Percentiles rank a stretch among this genome's conserved stretches.
phyloP scores from a whole-genome alignment of 2,797 vertebrate species.

The Serranus cabrilla region DNA sequence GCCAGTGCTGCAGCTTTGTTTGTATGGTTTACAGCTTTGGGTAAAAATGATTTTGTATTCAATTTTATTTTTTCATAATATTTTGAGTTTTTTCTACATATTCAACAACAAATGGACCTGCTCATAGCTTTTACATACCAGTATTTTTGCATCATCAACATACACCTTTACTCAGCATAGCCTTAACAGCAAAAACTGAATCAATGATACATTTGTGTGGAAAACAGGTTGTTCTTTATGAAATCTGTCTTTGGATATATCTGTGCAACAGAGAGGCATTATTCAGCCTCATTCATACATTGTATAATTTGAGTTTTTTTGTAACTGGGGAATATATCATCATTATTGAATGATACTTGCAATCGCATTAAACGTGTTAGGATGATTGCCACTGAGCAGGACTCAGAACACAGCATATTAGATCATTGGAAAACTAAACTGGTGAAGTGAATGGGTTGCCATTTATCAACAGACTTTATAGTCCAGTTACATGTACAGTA shows the following conservation, averaged over 20 bases:
- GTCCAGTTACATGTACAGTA: conserved; percentile 78
- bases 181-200: conserved; percentile 76
- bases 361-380: conserved; percentile 58
- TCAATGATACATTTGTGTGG: conserved; percentile 40
- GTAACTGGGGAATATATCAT: conserved; percentile 48
- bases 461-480: conserved; percentile 77
- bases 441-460: conserved; percentile 39
- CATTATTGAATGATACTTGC: conserved; percentile 50
- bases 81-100: conserved; percentile 42
- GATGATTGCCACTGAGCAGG: conserved; percentile 79
- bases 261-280: conserved; percentile 46
- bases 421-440: conserved; percentile 32
- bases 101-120: conserved; percentile 74
- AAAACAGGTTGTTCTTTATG: too few species aligned
- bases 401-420: conserved; percentile 75
- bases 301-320: conserved; percentile 52
- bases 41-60: conserved; percentile 42
- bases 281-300: conserved; percentile 64
- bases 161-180: conserved; percentile 69
- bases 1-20: conserved; percentile 29
- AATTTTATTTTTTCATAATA: conserved; percentile 41
- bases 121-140: conserved; percentile 68
- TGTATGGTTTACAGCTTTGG: conserved; percentile 40
- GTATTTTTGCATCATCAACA: conserved; percentile 62
- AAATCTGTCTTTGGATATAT: conserved; percentile 49